Base-by-base conservation (phyloP, 2,113 vertebrate species). In the Protobothrops flavoviridis region DNA sequence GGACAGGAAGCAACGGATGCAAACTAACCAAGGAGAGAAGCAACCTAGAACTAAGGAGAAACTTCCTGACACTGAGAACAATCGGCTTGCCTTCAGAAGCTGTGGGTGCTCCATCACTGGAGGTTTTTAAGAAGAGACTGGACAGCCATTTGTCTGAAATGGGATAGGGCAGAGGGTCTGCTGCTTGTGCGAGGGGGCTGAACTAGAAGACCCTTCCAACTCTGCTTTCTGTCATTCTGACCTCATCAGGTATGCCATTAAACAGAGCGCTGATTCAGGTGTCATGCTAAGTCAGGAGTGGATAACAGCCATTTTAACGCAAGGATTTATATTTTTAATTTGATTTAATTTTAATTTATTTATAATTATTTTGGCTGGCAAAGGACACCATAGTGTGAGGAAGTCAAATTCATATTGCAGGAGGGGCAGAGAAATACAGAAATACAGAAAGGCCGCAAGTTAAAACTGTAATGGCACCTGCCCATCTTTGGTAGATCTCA, bases 211-310 rank as follows among this genome's bases (percentile, higher is more conserved):
- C 56, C 56, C 56, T 57, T 57, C 56, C 56, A 24, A 57, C 56
- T 57, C 56, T 57, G 56, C 56, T 0, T 57, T 57, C 56, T 57
- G 6, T 57, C 23, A 57, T 57, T 57, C 6, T 57, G 56, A 64
- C 26, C 61, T 64, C 61, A 29, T 93, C 90, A 95, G 95, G 88
- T 95, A 96, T 93, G 94, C 92, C 94, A 92, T 95, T 95, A 93
- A n/a, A 13, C 96, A 95, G 94, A 92, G 29, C 2, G 87, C 50
- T 88, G 50, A 29, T 55, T 88, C 23, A 88, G 87, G 20, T 6
- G 15, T 33, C 50, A 53, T 0, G 2, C 43, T 45, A 86, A 86
- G 5, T 23, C 85, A 86, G 45, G 61, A 64, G 61, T 64, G 61
- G 61, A 29, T 29, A 26, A 29, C 61, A 29, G 61, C 3, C 10